phyloP scores from a whole-genome alignment of 2,113 vertebrate species.

The Strix uralensis region DNA sequence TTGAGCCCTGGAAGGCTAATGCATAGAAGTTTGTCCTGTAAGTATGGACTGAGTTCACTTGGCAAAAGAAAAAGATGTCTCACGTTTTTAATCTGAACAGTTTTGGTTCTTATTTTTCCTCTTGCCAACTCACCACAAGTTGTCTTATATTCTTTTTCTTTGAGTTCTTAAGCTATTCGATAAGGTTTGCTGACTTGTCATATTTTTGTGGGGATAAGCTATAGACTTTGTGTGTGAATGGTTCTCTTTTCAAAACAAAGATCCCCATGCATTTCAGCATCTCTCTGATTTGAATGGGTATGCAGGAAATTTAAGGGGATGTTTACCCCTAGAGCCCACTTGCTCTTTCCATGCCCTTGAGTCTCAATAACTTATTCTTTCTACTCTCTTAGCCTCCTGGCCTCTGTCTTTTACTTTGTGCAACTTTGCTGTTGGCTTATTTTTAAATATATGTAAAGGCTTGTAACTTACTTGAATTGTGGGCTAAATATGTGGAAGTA shows the following conservation, averaged over 20 bases:
- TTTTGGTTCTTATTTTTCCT: neutral
- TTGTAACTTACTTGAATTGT: neutral
- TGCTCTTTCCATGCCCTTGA: neutral
- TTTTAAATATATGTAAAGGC: neutral
- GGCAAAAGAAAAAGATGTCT: constrained; percentile 21
- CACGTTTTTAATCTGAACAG: neutral
- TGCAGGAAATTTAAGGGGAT: neutral
- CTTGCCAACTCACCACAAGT: neutral
- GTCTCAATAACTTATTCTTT: neutral
- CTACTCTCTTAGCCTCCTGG: neutral
- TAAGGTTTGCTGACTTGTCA: neutral
- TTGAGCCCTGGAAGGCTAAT: neutral
- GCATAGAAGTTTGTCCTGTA: neutral
- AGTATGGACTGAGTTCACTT: neutral
- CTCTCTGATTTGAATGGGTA: neutral
- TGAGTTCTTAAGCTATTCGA: neutral
- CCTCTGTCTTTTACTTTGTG: neutral
- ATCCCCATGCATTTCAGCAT: neutral
- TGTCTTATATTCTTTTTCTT: neutral
- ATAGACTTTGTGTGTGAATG: neutral
- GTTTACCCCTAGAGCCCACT: neutral
- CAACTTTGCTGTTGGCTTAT: neutral
- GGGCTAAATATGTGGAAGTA: neutral
- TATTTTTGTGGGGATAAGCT: neutral
- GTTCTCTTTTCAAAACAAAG: neutral